Conservation (phyloP, 2,113 vertebrate species). For the Neogobius melanostomus region DNA sequence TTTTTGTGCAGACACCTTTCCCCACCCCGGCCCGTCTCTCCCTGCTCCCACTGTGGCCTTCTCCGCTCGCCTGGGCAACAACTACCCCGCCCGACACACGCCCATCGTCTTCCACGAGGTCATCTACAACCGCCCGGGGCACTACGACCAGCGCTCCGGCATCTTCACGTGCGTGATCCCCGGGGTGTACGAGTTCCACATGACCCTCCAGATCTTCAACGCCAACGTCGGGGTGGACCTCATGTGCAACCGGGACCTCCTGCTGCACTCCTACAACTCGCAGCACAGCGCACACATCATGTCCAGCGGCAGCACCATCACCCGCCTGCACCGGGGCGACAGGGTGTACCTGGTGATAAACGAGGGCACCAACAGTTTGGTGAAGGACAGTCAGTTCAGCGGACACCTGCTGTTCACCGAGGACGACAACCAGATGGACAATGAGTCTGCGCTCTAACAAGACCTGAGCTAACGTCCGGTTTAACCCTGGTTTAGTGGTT, state of each 20-base stretch:
- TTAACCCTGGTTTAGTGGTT: too few relatives aligned
- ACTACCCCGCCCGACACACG: too few relatives aligned
- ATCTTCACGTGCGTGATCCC: constrained; percentile 49
- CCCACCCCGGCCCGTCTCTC: not conserved
- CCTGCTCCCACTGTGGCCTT: constrained; percentile 30
- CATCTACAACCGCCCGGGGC: constrained; percentile 59
- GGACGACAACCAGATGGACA: not conserved
- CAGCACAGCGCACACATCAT: not conserved
- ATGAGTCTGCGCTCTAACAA: too few relatives aligned
- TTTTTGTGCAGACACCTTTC: not conserved
- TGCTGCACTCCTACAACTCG: constrained; percentile 61
- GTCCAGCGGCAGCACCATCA: constrained; percentile 44
- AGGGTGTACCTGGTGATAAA: constrained; percentile 45
- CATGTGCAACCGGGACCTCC: constrained; percentile 2
- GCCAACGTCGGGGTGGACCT: constrained; percentile 30
- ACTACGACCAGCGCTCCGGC: constrained; percentile 46
- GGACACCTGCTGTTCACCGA: constrained; percentile 58
- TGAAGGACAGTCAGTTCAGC: constrained; percentile 56
- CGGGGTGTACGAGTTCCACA: constrained; percentile 68
- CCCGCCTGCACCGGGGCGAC: constrained; percentile 46
- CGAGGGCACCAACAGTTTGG: constrained; percentile 1
- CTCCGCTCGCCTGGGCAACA: constrained; percentile 44
- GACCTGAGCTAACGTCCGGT: too few relatives aligned
- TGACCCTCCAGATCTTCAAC: constrained; percentile 36
- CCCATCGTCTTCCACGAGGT: constrained; percentile 38